phyloP scores from a whole-genome alignment of 2,113 vertebrate species.

The Elephantulus edwardii region DNA sequence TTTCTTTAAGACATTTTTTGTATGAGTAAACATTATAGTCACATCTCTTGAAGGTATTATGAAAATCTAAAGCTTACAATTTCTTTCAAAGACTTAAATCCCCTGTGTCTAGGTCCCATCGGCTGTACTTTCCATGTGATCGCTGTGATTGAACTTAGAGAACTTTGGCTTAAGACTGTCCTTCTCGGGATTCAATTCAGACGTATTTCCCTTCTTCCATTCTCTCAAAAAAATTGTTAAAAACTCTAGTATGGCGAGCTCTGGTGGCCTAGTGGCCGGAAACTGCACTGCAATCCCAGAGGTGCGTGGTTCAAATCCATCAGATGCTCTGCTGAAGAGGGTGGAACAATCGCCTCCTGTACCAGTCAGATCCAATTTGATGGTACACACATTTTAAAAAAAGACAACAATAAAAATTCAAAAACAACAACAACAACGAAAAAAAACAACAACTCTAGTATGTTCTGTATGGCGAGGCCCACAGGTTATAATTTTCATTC shows the following conservation, averaged over 20 bases:
- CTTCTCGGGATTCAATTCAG: background rate
- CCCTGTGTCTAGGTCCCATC: background rate
- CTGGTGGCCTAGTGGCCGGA: too few relatives aligned
- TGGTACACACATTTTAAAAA: too few relatives aligned
- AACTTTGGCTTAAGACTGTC: background rate
- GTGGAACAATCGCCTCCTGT: too few relatives aligned
- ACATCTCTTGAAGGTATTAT: background rate
- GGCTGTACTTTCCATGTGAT: background rate
- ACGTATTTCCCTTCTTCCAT: background rate
- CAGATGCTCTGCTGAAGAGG: too few relatives aligned
- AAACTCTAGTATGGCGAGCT: background rate
- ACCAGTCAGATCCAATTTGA: too few relatives aligned
- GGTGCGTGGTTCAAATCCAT: too few relatives aligned
- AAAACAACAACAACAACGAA: too few relatives aligned
- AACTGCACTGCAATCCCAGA: too few relatives aligned
- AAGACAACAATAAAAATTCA: too few relatives aligned
- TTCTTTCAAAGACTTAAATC: slow-evolving; percentile 7
- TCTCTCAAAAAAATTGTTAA: background rate
- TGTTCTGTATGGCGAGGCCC: background rate
- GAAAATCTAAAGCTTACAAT: background rate
- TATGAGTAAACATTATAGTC: background rate
- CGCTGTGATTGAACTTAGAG: background rate
- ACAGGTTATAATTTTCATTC: background rate
- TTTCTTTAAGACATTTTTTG: background rate
- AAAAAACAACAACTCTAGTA: too few relatives aligned